Conservation (phyloP, 2,888 invertebrate genomes). For the Melinaea marsaeus region DNA sequence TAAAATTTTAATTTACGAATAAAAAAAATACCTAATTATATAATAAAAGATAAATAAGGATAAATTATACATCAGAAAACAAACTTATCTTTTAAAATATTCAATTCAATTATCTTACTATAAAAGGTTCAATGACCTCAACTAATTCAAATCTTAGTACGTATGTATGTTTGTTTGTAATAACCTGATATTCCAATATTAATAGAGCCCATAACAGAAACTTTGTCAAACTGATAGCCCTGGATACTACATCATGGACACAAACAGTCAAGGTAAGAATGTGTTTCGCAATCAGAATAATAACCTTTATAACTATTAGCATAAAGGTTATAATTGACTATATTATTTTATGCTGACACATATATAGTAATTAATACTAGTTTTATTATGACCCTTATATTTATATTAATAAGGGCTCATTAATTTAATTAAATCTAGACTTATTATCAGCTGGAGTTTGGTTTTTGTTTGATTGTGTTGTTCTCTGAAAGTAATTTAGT, state of each 20-base stretch:
- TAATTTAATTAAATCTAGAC: too few relatives aligned
- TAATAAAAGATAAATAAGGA: too few relatives aligned
- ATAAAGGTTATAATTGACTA: neutral
- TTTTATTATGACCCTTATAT: neutral
- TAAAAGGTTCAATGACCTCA: too few relatives aligned
- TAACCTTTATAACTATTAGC: neutral
- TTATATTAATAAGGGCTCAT: neutral
- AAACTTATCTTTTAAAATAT: too few relatives aligned
- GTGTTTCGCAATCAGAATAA: constrained; percentile 2
- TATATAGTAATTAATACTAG: neutral
- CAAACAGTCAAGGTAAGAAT: neutral
- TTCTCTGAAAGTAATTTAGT: too few relatives aligned
- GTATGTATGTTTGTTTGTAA: constrained; percentile 2
- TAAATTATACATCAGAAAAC: too few relatives aligned
- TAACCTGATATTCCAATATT: neutral
- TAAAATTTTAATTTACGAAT: too few relatives aligned
- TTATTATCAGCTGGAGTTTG: too few relatives aligned
- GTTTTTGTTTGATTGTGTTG: too few relatives aligned
- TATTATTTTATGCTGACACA: neutral
- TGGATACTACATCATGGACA: constrained; percentile 22
- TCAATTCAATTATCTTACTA: too few relatives aligned
- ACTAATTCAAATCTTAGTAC: neutral
- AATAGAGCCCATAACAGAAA: constrained; percentile 36
- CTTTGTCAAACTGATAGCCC: constrained; percentile 41
- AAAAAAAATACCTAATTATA: too few relatives aligned